Base-by-base conservation (phyloP, 1,140 invertebrate species). In the Drosophila pseudoananassae region DNA sequence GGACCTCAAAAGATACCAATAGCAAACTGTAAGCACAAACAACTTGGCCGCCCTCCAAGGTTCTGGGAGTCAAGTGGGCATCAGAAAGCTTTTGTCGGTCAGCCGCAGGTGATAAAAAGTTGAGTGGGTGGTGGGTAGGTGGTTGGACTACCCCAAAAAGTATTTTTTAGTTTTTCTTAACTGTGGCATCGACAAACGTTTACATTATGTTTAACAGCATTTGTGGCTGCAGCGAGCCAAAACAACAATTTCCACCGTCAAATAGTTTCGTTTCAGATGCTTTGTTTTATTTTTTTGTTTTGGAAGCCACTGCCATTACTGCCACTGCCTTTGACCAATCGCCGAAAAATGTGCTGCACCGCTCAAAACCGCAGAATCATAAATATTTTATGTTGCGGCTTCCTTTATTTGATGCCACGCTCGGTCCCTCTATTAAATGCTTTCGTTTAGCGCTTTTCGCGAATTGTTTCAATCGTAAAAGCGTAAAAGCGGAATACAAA, bases 351-450 rank as follows among this genome's bases (percentile, higher is more conserved):
- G 46, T 54, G 51, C 50, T 46, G 54, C 17, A 76, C 29, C 43
- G 47, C 52, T 36, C 31, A 43, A 74, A 70, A 70, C 83, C 83
- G 78, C 83, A 87, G 75, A 66, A 88, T 83, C 76, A 88, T 87
- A 87, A 88, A 87, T 87, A 87, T 79, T 87, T 88, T 78, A 88
- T 78, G 56, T 71, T 87, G 78, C 72, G 78, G 83, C 60, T 66
- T 56, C 70, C 75, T 82, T 76, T 63, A 65, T 73, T 57, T 58
- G 76, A 66, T 59, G 74, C 75, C 50, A 50, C 45, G 52, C 40
- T 74, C 52, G 54, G 31, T 49, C 49, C 45, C 46, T 72, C 69
- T 50, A 55, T 40, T 59, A 51, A 75, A 59, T 76, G 36, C 58
- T 76, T 76, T 68, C 27, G 38, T 36, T 58, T 58, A 23, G 36